Evolutionary conservation across 2,797 vertebrate genomes (phyloP), one percentile per base, ranked within the genome.

Genomic region (Sebastes jordani): DNA sequence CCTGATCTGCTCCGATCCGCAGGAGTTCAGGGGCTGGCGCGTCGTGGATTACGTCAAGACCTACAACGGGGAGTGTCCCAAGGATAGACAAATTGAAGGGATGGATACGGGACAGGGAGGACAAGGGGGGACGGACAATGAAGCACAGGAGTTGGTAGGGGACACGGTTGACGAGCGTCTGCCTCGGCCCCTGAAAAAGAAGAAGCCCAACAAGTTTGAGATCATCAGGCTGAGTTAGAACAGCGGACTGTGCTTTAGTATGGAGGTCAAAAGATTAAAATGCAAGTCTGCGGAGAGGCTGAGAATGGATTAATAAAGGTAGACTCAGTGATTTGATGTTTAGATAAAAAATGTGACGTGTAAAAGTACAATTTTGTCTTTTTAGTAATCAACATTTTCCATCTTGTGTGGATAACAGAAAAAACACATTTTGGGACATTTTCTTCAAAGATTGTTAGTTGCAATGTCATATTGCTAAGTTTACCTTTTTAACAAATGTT

Each of bases 1-100:
- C 65, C 95, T 99, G 75, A 93, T 96, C 81, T 99, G 99, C 92
- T 95, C 95, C 64, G 94, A 70, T 18, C 99, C 99, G 0, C 92
- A 89, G 34, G 98, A 99, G 90, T 99, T 98, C 93, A 96, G 92
- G 85, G 97, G 97, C 59, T 99, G 99, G 98, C 92, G 93, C 2
- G 97, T 99, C 2, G 97, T 96, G 74, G 97, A 97, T 58, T 99
- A 99, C 0, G 96, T 99, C 69, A 96, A 97, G 87, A 99, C 97
- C 90, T 99, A 99, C 89, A 99, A 98, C 0, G 98, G 97, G 72
- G 98, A 99, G 63, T 99, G 98, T 78, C 98, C 98, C 78, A 98
- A 97, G 90, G 98, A 99, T 83, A 97, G 92, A 87, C 85, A 97
- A 65, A 94, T 89, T 34, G 91, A 92, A 36, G 95, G 94, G 30